Evolutionary conservation across 2,888 invertebrate species (phyloP).

Genomic region (Melanargia galathea): DNA sequence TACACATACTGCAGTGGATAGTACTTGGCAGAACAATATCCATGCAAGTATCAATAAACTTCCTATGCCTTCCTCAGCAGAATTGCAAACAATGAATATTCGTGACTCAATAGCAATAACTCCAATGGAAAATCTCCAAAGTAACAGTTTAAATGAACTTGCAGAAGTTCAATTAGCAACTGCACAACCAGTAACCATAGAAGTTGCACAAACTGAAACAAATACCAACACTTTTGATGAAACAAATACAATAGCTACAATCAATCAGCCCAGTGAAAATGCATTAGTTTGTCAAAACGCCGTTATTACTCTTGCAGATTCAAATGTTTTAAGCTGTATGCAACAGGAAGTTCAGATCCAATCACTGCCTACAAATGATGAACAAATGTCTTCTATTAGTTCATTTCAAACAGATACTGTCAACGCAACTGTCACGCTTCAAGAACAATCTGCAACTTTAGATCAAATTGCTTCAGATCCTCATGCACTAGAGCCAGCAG

Average conservation of each 20-base stretch:
- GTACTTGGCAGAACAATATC: slow-evolving; percentile 59
- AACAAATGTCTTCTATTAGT: slow-evolving; percentile 21
- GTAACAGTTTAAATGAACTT: slow-evolving; percentile 30
- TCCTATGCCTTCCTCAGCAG: slow-evolving; percentile 33
- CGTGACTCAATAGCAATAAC: slow-evolving; percentile 35
- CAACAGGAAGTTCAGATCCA: slow-evolving; percentile 24
- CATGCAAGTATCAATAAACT: slow-evolving; percentile 45
- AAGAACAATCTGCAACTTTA: slow-evolving; percentile 15
- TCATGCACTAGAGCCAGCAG: slow-evolving; percentile 8
- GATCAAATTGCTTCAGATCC: slow-evolving; percentile 4
- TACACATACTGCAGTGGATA: slow-evolving; percentile 63
- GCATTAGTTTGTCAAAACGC: slow-evolving; percentile 16
- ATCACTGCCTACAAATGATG: slow-evolving; percentile 21
- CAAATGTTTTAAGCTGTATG: slow-evolving; percentile 19
- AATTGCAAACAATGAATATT: slow-evolving; percentile 37
- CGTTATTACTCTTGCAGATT: slow-evolving; percentile 25
- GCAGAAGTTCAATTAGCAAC: slow-evolving; percentile 36
- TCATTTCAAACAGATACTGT: slow-evolving; percentile 19
- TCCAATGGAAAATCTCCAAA: slow-evolving; percentile 31
- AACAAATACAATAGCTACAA: slow-evolving; percentile 27
- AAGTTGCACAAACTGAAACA: slow-evolving; percentile 25
- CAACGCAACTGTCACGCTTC: slow-evolving; percentile 5
- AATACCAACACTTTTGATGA: slow-evolving; percentile 18
- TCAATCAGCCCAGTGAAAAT: slow-evolving; percentile 12
- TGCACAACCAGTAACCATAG: slow-evolving; percentile 25